Conservation (phyloP, 2,797 vertebrate genomes). For the Ctenochaetus hawaiiensis region DNA sequence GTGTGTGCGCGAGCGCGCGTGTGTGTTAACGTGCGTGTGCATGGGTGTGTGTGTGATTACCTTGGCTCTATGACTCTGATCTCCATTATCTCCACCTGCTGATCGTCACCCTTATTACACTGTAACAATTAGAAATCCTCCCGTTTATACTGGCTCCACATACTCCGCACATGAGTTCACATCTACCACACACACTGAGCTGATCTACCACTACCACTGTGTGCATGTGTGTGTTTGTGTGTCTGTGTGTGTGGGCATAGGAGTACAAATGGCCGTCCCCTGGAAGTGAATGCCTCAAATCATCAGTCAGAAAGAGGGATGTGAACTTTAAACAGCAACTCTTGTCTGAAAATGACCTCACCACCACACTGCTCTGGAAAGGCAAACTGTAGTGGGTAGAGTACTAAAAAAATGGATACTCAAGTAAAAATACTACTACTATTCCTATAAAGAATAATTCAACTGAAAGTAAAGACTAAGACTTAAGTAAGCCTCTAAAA, state of each 20-base stretch:
- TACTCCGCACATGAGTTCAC: constrained; percentile 32
- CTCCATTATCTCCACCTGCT: constrained; percentile 61
- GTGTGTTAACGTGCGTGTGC: constrained; percentile 6
- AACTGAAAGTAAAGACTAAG: no score
- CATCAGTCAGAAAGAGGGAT: neutral
- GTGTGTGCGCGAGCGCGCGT: constrained; percentile 5
- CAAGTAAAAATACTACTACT: no score
- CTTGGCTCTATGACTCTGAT: constrained; percentile 29
- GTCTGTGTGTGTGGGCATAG: neutral
- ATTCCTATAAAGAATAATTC: no score
- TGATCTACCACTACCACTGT: neutral
- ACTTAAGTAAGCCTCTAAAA: no score
- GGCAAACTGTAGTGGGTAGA: no score
- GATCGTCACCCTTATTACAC: constrained; percentile 54
- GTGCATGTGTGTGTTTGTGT: constrained; percentile 1
- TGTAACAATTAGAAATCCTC: constrained; percentile 50
- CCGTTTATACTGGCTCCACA: constrained; percentile 36
- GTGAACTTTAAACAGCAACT: neutral
- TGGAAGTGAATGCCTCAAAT: no score
- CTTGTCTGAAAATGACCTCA: neutral
- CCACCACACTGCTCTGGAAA: neutral
- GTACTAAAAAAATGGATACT: no score
- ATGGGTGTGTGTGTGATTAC: constrained; percentile 16
- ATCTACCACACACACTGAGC: constrained; percentile 18
- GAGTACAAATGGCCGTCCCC: no score